Conservation (phyloP, 1,140 invertebrate genomes). For the Pseudobourletiella spinata region DNA sequence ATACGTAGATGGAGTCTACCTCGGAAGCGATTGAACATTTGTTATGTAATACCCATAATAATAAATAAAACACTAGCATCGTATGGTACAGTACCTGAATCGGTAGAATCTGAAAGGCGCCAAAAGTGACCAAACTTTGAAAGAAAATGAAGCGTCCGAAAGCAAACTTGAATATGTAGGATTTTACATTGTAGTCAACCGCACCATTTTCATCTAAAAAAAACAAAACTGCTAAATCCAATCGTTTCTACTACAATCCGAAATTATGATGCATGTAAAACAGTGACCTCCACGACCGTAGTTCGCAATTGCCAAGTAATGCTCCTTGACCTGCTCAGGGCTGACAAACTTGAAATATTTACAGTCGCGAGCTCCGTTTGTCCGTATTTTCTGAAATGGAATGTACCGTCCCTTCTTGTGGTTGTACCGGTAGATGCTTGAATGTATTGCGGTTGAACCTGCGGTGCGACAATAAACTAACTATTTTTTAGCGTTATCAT, state of each 20-base stretch:
- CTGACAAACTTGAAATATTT: conserved; percentile 37
- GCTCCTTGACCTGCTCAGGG: conserved; percentile 23
- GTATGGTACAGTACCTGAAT: conserved; percentile 27
- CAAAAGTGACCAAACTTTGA: conserved; percentile 39
- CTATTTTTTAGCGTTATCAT: no score
- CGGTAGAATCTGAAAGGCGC: conserved; percentile 35
- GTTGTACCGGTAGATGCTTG: conserved; percentile 45
- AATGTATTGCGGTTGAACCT: conserved; percentile 42
- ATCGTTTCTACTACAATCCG: not conserved
- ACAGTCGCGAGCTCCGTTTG: conserved; percentile 39
- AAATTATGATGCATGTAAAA: not conserved
- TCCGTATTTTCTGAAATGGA: conserved; percentile 43
- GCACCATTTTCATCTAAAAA: conserved; percentile 23
- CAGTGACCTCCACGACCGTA: conserved; percentile 29
- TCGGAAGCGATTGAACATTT: conserved; percentile 9
- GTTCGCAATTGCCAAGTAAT: conserved; percentile 39
- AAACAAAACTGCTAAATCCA: conserved; percentile 15
- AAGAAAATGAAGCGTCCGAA: conserved; percentile 42
- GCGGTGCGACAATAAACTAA: not conserved
- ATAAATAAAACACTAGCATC: no score
- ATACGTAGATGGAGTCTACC: conserved; percentile 27
- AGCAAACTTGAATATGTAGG: conserved; percentile 41
- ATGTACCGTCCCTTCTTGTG: conserved; percentile 40
- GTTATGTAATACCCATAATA: not conserved
- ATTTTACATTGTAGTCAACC: conserved; percentile 24